Base-by-base conservation (phyloP, 2,797 vertebrate genomes). In the Tragelaphus eurycerus region DNA sequence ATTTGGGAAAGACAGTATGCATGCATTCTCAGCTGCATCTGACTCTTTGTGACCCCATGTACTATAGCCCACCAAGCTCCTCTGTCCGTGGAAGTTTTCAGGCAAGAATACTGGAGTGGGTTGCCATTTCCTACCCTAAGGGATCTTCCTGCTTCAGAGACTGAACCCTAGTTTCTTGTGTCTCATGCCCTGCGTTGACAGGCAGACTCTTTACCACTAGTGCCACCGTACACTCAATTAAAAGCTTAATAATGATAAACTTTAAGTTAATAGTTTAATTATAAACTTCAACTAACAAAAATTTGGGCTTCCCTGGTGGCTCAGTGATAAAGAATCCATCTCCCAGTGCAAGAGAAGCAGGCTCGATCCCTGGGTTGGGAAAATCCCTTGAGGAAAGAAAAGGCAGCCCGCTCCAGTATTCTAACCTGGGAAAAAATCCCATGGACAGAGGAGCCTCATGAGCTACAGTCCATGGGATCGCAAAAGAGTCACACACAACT, bases 241-340 rank as follows among this genome's bases (percentile, higher is more conserved):
- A 83, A 89, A 85, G 59, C 81, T 76, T 86, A 88, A 60, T 55
- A 55, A 57, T 57, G 81, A 74, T 29, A 67, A 62, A 64, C 19
- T 88, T 85, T 38, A 95, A 64, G 87, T 93, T 87, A 85, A 71
- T 15, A 64, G 55, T 86, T 52, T 85, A 92, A 95, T 50, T 93
- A 81, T 55, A 76, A 90, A 60, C 10, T 34, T 79, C 25, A 89
- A 82, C 25, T 38, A 43, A 74, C 6, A 46, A 12, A 46, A 76
- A 76, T 76, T 43, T 76, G 71, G 71, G 71, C 23, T 76, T 46
- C 23, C 23, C 71, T 43, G 71, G 71, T 43, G 34, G 38, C 23
- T 76, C 23, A 46, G 71, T 46, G 71, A 38, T 71, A 13, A 71
- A 71, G 34, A 71, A 71, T 38, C 67, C 21, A 8, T 71, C 67